phyloP scores from a whole-genome alignment of 2,113 vertebrate species.

The Marmota flaviventris region DNA sequence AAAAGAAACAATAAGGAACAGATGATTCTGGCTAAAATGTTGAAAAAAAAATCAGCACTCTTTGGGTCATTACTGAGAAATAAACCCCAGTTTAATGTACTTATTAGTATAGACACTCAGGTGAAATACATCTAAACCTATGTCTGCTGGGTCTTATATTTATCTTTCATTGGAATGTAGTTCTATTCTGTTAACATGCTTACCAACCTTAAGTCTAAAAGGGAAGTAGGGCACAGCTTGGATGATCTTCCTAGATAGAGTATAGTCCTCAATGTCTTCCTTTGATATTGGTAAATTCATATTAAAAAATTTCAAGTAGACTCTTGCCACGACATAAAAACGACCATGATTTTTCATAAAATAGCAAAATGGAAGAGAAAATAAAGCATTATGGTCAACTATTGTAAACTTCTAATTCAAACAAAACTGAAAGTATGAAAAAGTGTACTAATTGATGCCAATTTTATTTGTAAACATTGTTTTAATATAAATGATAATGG shows the following conservation, averaged over 20 bases:
- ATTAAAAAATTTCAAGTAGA: slow-evolving; percentile 83
- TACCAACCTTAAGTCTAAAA: slow-evolving; percentile 79
- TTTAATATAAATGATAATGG: slow-evolving; percentile 71
- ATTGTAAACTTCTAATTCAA: slow-evolving; percentile 72
- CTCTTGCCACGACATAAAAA: slow-evolving; percentile 84
- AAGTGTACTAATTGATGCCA: slow-evolving; percentile 64
- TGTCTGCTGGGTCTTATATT: slow-evolving; percentile 55
- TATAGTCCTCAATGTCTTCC: slow-evolving; percentile 81
- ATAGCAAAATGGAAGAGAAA: slow-evolving; percentile 82
- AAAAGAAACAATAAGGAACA: slow-evolving; percentile 50
- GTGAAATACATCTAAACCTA: slow-evolving; percentile 55
- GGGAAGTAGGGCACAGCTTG: slow-evolving; percentile 74
- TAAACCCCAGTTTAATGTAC: slow-evolving; percentile 26
- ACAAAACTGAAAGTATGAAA: slow-evolving; percentile 78
- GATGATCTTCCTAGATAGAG: slow-evolving; percentile 75
- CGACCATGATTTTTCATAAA: slow-evolving; percentile 82
- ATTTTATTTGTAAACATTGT: slow-evolving; percentile 55
- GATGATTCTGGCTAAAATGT: slow-evolving; percentile 45
- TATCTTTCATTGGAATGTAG: slow-evolving; percentile 43
- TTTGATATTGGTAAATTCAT: slow-evolving; percentile 80
- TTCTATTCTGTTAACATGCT: slow-evolving; percentile 73
- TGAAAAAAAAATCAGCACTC: slow-evolving; percentile 45
- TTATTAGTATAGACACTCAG: slow-evolving; percentile 58
- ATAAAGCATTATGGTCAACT: slow-evolving; percentile 83
- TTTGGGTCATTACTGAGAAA: slow-evolving; percentile 4